Evolutionary conservation across 2,888 invertebrate species (phyloP).

Genomic region (Coenonympha arcania): DNA sequence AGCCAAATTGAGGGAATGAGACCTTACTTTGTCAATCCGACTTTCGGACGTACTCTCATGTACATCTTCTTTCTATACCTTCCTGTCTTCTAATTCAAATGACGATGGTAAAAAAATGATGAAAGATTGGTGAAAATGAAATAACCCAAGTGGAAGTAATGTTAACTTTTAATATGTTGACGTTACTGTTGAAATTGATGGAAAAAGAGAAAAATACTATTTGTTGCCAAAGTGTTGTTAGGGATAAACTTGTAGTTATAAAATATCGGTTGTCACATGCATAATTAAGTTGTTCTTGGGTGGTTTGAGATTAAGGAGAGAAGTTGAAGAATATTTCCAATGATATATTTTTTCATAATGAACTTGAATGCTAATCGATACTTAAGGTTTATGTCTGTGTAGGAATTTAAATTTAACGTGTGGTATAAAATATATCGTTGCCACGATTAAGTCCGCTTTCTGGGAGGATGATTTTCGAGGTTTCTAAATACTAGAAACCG

Average conservation of each 20-base stretch:
- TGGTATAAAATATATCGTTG: constrained; percentile 59
- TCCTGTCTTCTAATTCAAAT: constrained; percentile 60
- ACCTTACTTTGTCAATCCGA: constrained; percentile 39
- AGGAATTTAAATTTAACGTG: constrained; percentile 70
- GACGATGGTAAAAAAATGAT: constrained; percentile 54
- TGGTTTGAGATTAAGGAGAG: constrained; percentile 66
- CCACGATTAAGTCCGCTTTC: constrained; percentile 41
- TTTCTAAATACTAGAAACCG: constrained; percentile 3
- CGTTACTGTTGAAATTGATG: constrained; percentile 59
- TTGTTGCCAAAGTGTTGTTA: constrained; percentile 76
- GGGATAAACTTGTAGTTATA: constrained; percentile 69
- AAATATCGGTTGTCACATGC: constrained; percentile 72
- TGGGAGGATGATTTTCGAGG: constrained; percentile 22
- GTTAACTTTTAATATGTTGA: constrained; percentile 55
- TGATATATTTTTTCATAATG: constrained; percentile 75
- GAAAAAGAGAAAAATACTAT: constrained; percentile 50
- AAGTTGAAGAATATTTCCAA: constrained; percentile 73
- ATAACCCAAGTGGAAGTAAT: constrained; percentile 50
- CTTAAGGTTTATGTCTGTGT: constrained; percentile 73
- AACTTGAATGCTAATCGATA: constrained; percentile 71
- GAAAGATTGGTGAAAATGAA: constrained; percentile 38
- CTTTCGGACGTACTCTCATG: constrained; percentile 39
- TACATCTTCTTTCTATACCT: constrained; percentile 55
- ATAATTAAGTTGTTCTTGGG: constrained; percentile 72
- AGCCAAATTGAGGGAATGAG: constrained; percentile 50